Base-by-base conservation (phyloP, 2,113 vertebrate species). In the Nannobrachium achirus region DNA sequence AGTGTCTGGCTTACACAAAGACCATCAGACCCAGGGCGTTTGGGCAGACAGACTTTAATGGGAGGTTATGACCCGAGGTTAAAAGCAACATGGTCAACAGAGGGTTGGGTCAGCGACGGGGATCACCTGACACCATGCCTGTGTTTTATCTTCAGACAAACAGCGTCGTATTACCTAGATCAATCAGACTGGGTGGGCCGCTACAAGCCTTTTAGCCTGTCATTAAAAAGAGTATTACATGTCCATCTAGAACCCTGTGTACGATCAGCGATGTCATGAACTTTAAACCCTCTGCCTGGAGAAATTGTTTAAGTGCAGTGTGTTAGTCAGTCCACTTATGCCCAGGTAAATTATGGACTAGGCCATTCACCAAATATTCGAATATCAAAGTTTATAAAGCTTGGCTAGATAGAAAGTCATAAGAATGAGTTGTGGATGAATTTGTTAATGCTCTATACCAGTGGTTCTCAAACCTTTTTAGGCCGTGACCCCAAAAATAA, bases 151-250 rank as follows among this genome's bases (percentile, higher is more conserved):
- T 82, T 78, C 51, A 69, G 64, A 86, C 69, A 66, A 6, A 10
- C 20, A 75, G 87, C 79, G 66, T 86, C 69, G 3, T 40, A 74
- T 86, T 86, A 88, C 86, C 8, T 41, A 74, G 63, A 90, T 85
- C 80, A 85, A 53, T 83, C 73, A 78, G 71, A 20, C 41, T 55
- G 67, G 53, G 72, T 74, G 71, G 57, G 67, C 13, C 16, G 18
- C 39, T 16, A 52, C 71, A 52, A 78, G 71, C 40, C 75, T 83
- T 80, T 33, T 82, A 75, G 79, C 83, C 76, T 87, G 61, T 84
- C 81, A 76, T 82, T 84, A 73, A 82, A 62, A 71, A 59, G 73
- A 77, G 45, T 68, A 67, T 68, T 65, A 81, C 63, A 66, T 80
- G 59, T 84, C 80, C 66, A 79, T 82, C 73, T 63, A 61, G 45